Base-by-base conservation (phyloP, 1,140 invertebrate genomes). In the Conus betulinus region DNA sequence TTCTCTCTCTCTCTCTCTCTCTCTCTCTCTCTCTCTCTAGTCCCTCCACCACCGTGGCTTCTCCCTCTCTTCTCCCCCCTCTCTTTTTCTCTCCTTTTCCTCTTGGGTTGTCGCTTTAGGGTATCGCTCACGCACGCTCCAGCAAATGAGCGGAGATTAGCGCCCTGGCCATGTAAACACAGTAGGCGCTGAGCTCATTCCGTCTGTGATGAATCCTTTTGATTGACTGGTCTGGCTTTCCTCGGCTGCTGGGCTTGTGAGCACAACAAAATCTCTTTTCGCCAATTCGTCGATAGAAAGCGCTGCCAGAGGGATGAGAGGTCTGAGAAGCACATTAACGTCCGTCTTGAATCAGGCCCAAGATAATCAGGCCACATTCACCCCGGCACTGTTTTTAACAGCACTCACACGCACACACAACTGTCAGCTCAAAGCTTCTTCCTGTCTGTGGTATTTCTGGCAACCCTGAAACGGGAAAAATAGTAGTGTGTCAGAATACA, bases 61-160 rank as follows among this genome's bases (percentile, higher is more conserved):
- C 67, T 71, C 67, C 20, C 23, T n/a, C 23, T 71, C 20, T n/a
- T 7, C 20, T n/a, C 20, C 67, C 67, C 20, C 67, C 67, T 71
- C 20, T 23, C 10, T 7, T 6, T 71, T 20, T 23, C 4, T 23
- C 67, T 71, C 67, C 23, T 71, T 23, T 23, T 71, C 67, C 67
- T 71, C 67, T 23, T n/a, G 60, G 60, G 13, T 71, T 71, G 67
- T 71, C 67, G 67, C 67, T 71, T 71, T 20, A 71, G 67, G 67
- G 67, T 71, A 71, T 71, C 67, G 67, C 85, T 87, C 85, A 87
- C 85, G 85, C 85, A 87, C 71, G 74, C 85, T 78, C 85, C 52
- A 39, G 51, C 57, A 74, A 76, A 74, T 39, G 71, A 74, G 74
- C 20, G 52, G 39, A 27, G 52, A 78, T 87, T 74, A 78, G 74